These are phyloP conservation scores for Hirtodrosophila duncani DNA, from an alignment of 2,888 invertebrate species.

Conservation along the genomic window DNA sequence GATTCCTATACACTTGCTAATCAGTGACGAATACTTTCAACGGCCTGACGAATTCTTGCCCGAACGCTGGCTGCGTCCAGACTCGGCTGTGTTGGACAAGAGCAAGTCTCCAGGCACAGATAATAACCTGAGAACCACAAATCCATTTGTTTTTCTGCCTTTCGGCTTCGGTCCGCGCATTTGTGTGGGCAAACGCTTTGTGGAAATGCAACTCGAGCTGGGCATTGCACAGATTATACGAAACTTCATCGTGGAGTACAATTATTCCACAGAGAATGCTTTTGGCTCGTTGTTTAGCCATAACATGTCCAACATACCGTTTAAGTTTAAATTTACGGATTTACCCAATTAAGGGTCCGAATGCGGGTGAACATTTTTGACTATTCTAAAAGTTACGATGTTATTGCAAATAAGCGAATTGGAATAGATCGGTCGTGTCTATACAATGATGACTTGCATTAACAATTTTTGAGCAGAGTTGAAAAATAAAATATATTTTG, in stretches of 20 bases:
- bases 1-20: conserved; percentile 82
- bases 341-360: conserved; percentile 36
- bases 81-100: neutral
- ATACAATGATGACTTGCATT: too few relatives aligned
- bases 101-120: too few relatives aligned
- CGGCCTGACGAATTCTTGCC: conserved; percentile 83
- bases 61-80: conserved; percentile 84
- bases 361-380: too few relatives aligned
- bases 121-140: conserved; percentile 78
- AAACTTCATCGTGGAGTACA: conserved; percentile 76
- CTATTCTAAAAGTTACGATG: too few relatives aligned
- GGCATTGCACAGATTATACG: conserved; percentile 78
- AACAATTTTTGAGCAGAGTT: too few relatives aligned
- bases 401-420: too few relatives aligned
- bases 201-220: conserved; percentile 83
- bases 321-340: conserved; percentile 77
- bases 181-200: conserved; percentile 85
- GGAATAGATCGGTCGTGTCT: too few relatives aligned
- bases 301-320: too few relatives aligned
- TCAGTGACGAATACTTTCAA: conserved; percentile 82
- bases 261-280: conserved; percentile 68
- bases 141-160: conserved; percentile 66
- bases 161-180: conserved; percentile 78
- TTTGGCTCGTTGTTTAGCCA: too few relatives aligned
- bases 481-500: neutral